phyloP scores from a whole-genome alignment of 1,140 invertebrate genomes.

The Aculops lycopersici region DNA sequence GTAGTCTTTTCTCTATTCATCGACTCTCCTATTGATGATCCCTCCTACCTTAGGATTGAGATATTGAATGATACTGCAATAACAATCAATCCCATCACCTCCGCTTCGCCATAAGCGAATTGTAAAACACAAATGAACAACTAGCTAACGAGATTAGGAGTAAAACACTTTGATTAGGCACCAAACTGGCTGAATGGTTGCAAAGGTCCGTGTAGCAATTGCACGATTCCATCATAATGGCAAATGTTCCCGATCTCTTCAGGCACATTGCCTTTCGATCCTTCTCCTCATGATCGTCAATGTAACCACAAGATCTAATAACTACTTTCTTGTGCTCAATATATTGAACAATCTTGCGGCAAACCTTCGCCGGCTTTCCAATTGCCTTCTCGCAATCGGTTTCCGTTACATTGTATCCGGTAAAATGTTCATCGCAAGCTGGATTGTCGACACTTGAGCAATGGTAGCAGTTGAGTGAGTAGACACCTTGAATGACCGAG shows the following conservation, averaged over 20 bases:
- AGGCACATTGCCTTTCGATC: not conserved
- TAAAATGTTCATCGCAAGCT: not conserved
- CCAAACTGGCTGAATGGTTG: too few species aligned
- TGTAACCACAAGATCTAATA: not conserved
- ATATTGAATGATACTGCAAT: too few species aligned
- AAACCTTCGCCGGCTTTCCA: not conserved
- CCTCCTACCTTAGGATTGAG: too few species aligned
- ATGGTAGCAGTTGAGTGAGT: not conserved
- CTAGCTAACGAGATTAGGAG: too few species aligned
- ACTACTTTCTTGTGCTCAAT: not conserved
- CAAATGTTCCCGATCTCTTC: not conserved
- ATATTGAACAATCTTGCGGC: not conserved
- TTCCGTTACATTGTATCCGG: not conserved
- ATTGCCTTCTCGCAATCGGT: not conserved
- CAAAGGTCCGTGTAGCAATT: not conserved
- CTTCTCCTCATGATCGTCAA: not conserved
- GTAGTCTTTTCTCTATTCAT: too few species aligned
- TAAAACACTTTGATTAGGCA: too few species aligned
- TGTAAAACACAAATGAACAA: too few species aligned
- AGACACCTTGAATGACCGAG: too few species aligned
- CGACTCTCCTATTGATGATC: too few species aligned
- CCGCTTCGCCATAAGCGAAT: too few species aligned
- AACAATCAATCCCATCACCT: too few species aligned
- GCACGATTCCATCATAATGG: not conserved
- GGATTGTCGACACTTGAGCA: not conserved